A percentile compares a stretch with the other conserved stretches of the same genome.
phyloP scores from a whole-genome alignment of 2,888 invertebrate genomes.

The Coenonympha glycerion region DNA sequence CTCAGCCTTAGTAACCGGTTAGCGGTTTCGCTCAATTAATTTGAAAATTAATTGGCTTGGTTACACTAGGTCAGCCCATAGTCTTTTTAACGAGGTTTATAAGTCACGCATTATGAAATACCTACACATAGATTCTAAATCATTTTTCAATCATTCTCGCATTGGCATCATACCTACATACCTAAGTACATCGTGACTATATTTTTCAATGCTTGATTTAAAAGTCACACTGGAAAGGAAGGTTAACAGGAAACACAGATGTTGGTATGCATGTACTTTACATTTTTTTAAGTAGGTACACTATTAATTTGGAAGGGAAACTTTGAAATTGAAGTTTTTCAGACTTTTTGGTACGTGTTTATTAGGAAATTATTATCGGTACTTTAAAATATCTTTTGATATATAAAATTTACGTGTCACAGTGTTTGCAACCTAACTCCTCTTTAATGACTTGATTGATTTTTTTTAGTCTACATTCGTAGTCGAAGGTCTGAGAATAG shows the following conservation, averaged over 20 bases:
- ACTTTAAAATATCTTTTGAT: no score
- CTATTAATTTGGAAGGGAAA: background rate
- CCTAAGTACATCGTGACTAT: slow-evolving; percentile 21
- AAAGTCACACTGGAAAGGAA: slow-evolving; percentile 10
- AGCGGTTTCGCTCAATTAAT: slow-evolving; percentile 59
- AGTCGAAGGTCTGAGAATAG: no score
- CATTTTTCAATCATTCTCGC: slow-evolving; percentile 20
- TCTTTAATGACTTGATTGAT: no score
- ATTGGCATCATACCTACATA: no score
- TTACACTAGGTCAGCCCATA: slow-evolving; percentile 48
- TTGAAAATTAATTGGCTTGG: slow-evolving; percentile 63
- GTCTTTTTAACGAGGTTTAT: slow-evolving; percentile 49
- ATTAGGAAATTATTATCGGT: no score
- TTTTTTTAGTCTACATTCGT: no score
- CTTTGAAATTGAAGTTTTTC: no score
- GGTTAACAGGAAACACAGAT: slow-evolving; percentile 13
- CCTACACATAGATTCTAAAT: slow-evolving; percentile 27
- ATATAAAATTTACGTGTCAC: no score
- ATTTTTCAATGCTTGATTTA: slow-evolving; percentile 21
- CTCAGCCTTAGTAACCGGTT: slow-evolving; percentile 60
- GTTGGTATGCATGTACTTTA: no score
- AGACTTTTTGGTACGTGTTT: no score
- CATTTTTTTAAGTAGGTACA: background rate
- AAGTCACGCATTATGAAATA: slow-evolving; percentile 55
- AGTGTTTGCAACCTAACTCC: no score